These are phyloP conservation scores for Sparus aurata DNA, from an alignment of 2,797 vertebrate species.

Conservation along the genomic window DNA sequence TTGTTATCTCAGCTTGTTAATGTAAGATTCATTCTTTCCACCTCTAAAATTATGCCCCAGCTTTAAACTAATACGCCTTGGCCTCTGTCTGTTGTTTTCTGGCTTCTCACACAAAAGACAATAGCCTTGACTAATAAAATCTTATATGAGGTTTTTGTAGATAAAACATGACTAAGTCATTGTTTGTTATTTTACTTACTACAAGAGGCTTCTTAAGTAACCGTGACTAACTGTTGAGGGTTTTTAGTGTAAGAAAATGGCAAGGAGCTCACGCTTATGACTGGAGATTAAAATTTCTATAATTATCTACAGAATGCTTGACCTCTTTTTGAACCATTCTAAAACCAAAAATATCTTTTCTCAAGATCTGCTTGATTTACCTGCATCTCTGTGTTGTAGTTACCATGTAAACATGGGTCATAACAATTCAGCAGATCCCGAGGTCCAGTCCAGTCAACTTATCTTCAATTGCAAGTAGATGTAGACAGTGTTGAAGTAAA, in stretches of 20 bases:
- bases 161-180: neutral
- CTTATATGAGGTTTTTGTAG: slow-evolving; percentile 18
- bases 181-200: slow-evolving; percentile 22
- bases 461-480: slow-evolving; percentile 59
- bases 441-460: slow-evolving; percentile 58
- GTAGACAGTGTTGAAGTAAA: slow-evolving; percentile 64
- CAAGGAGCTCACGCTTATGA: slow-evolving; percentile 1
- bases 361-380: slow-evolving; percentile 42
- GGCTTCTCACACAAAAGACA: slow-evolving; percentile 34
- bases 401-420: slow-evolving; percentile 60
- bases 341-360: slow-evolving; percentile 40
- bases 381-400: slow-evolving; percentile 50
- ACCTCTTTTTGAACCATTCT: slow-evolving; percentile 40
- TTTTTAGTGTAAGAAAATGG: slow-evolving; percentile 29
- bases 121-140: slow-evolving; percentile 19
- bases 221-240: slow-evolving; percentile 29
- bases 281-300: slow-evolving; percentile 16
- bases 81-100: slow-evolving; percentile 30
- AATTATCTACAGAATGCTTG: slow-evolving; percentile 39
- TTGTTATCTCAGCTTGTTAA: slow-evolving; percentile 45
- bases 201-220: slow-evolving; percentile 28
- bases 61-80: slow-evolving; percentile 17
- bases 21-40: slow-evolving; percentile 42
- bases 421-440: slow-evolving; percentile 34
- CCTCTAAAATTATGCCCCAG: slow-evolving; percentile 29